These are phyloP conservation scores for Stenchaetothrips biformis DNA, from an alignment of 2,888 invertebrate species.

Conservation along the genomic window DNA sequence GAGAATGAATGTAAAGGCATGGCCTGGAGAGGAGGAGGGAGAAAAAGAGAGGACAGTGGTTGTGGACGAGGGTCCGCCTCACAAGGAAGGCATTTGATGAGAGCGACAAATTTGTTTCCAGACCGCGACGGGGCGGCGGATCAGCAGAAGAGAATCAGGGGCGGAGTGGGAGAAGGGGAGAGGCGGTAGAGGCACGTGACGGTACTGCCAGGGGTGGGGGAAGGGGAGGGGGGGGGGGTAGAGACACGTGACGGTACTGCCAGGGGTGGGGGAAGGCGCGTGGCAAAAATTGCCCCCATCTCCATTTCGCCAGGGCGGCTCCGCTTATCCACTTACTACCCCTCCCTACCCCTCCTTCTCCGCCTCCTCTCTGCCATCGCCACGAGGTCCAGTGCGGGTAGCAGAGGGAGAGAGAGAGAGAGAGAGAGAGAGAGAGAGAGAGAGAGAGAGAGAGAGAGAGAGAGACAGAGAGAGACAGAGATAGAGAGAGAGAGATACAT, in stretches of 20 bases:
- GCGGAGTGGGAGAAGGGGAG: not conserved
- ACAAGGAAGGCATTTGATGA: not conserved
- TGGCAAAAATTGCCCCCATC: conserved; percentile 4
- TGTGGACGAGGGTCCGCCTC: not conserved
- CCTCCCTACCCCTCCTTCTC: not conserved
- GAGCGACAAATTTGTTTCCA: not conserved
- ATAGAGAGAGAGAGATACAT: no score
- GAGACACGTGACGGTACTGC: not conserved
- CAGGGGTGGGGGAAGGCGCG: not conserved
- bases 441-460: conserved; percentile 18
- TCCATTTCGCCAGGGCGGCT: not conserved
- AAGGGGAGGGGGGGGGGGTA: not conserved
- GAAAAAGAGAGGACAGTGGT: no score
- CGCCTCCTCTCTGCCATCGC: not conserved
- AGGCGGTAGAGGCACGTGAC: not conserved
- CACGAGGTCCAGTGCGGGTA: no score
- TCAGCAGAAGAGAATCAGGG: not conserved
- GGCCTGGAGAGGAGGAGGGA: no score
- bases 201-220: not conserved
- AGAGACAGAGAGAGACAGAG: no score
- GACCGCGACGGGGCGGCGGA: not conserved
- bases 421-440: conserved; percentile 10
- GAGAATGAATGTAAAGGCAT: no score
- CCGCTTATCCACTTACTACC: conserved; percentile 17
- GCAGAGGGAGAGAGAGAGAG: not conserved